phyloP scores from a whole-genome alignment of 1,140 invertebrate species.

The Drosophila funebris region DNA sequence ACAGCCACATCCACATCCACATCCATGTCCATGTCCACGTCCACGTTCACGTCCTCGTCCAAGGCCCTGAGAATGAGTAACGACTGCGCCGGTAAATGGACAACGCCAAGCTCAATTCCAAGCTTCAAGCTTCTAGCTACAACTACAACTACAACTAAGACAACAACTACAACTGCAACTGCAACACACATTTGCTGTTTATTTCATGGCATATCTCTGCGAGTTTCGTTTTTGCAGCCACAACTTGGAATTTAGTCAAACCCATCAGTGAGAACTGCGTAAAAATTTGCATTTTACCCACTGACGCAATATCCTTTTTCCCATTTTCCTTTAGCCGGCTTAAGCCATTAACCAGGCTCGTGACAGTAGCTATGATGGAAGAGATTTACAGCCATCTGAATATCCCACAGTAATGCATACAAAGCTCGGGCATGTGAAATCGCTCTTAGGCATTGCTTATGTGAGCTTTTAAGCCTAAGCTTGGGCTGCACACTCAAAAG shows the following conservation, averaged over 20 bases:
- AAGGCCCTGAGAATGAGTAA: conserved; percentile 76
- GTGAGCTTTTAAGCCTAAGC: neutral
- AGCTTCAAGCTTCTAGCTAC: neutral
- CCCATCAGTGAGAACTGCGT: conserved; percentile 22
- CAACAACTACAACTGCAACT: neutral
- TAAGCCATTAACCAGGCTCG: conserved; percentile 58
- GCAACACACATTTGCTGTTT: conserved; percentile 13
- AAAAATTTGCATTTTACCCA: conserved; percentile 69
- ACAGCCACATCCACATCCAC: conserved; percentile 55
- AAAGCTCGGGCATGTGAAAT: neutral
- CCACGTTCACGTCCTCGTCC: conserved; percentile 43
- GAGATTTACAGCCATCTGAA: conserved; percentile 47
- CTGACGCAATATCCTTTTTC: conserved; percentile 56
- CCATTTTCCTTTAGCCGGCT: conserved; percentile 1
- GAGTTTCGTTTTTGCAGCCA: conserved; percentile 2
- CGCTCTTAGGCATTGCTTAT: neutral
- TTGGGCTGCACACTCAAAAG: neutral
- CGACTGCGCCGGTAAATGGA: conserved; percentile 74
- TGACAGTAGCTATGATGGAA: conserved; percentile 28
- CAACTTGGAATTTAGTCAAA: conserved; percentile 37
- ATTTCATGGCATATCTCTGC: conserved; percentile 14
- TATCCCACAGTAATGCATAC: neutral
- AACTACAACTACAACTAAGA: neutral
- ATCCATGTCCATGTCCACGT: conserved; percentile 1
- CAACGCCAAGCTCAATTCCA: conserved; percentile 24